A percentile compares a stretch with the other conserved stretches of the same genome.
These are phyloP conservation scores for Epizoanthus illoricatus DNA, from an alignment of 92 coral and sea anemone species.

Conservation along the genomic window DNA sequence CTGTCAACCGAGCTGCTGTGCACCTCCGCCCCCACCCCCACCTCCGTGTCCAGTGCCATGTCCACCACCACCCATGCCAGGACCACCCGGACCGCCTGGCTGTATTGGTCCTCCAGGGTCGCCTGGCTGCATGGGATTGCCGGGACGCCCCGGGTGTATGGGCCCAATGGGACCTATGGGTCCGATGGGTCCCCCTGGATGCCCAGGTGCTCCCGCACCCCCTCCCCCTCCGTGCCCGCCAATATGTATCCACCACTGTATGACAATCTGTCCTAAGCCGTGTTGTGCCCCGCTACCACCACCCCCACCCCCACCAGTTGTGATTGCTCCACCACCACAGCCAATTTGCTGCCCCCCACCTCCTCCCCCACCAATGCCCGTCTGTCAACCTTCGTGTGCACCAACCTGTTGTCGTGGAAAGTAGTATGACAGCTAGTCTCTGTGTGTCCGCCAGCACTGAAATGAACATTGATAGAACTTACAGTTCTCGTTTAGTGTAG, in stretches of 20 bases:
- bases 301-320: conserved; percentile 54
- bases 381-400: conserved; percentile 64
- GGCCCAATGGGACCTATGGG: conserved; percentile 86
- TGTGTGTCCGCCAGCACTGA: no score
- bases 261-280: conserved; percentile 88
- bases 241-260: conserved; percentile 92
- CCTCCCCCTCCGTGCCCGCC: conserved; percentile 94
- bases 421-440: no score
- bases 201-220: conserved; percentile 93
- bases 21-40: conserved; percentile 74
- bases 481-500: no score
- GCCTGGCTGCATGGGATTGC: conserved; percentile 76
- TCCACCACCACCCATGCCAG: conserved; percentile 68
- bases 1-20: conserved; percentile 68
- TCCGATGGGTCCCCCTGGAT: conserved; percentile 91
- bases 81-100: conserved; percentile 94
- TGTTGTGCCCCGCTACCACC: conserved; percentile 52
- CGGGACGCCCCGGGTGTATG: conserved; percentile 75
- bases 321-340: conserved; percentile 24
- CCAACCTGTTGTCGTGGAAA: conserved; percentile 55
- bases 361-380: conserved; percentile 72
- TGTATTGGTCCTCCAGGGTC: conserved; percentile 91
- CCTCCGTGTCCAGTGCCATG: conserved; percentile 60
- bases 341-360: conserved; percentile 55
- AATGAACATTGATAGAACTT: no score